Evolutionary conservation across 2,797 vertebrate genomes (phyloP), one percentile per base, ranked within the genome.

Genomic region (Sebastes iracundus): DNA sequence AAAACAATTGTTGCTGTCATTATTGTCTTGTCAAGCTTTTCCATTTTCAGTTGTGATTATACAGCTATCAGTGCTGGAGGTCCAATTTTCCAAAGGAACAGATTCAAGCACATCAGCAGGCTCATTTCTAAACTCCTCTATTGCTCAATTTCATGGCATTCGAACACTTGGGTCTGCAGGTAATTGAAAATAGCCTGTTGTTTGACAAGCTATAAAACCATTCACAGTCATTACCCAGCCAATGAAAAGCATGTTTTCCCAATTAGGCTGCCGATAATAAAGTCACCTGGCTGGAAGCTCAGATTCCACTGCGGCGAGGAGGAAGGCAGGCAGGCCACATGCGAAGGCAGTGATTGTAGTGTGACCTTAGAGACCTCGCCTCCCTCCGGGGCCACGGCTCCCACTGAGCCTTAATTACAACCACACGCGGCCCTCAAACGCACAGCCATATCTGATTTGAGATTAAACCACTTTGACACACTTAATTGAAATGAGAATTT

Each of bases 161-260:
- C 69, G 33, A 90, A 86, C 75, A 85, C 88, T 76, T 78, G 46
- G n/a, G 32, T 84, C 73, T 85, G 73, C 71, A 86, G 77, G 81
- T 92, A 92, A 94, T 94, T 94, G 91, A 94, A 95, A 94, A 91
- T 73, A 86, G 67, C 91, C 91, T 87, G 88, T 93, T 92, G 92
- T 94, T 94, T 94, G 93, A 93, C 88, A 90, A 93, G 88, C 83
- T 93, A 92, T 93, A 93, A 93, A 93, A 80, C 75, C 85, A 87
- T 90, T 89, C 79, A 66, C 79, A 93, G 93, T 92, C 92, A 94
- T 95, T 94, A 94, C 87, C 77, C 77, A 85, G 82, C 72, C 90
- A 88, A 83, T 91, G 88, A 93, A 93, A 93, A 91, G 77, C 87
- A 85, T 91, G 67, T 88, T 90, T 90, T 93, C 81, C 85, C 84